phyloP scores from a whole-genome alignment of 2,888 invertebrate species.

The Mactromeris polynyma region DNA sequence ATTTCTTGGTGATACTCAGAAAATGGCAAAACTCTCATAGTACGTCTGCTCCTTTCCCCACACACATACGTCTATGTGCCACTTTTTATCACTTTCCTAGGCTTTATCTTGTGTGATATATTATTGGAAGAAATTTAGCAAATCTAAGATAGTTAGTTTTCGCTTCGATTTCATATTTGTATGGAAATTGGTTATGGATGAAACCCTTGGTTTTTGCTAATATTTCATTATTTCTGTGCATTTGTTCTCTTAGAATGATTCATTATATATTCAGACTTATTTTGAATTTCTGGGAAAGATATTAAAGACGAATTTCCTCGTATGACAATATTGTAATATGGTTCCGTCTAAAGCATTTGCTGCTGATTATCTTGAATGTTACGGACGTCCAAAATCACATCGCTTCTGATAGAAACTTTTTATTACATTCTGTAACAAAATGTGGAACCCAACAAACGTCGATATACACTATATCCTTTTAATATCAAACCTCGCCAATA shows the following conservation, averaged over 20 bases:
- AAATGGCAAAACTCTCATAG: not conserved
- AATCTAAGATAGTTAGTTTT: conserved; percentile 9
- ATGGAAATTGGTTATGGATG: conserved; percentile 22
- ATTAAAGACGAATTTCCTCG: conserved; percentile 14
- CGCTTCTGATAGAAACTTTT: not conserved
- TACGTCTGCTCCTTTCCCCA: not conserved
- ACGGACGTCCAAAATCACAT: not conserved
- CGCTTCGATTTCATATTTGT: conserved; percentile 18
- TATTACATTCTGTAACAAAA: too few relatives aligned
- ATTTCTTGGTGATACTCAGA: not conserved
- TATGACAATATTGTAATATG: not conserved
- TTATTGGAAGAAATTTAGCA: conserved; percentile 4
- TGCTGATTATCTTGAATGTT: not conserved
- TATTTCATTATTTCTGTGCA: conserved; percentile 16
- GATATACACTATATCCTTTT: too few relatives aligned
- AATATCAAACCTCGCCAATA: too few relatives aligned
- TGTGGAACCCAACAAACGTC: too few relatives aligned
- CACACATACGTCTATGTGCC: not conserved
- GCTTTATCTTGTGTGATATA: not conserved
- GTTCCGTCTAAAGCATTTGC: not conserved
- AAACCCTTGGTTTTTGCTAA: not conserved
- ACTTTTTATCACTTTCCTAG: not conserved
- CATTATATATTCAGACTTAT: conserved; percentile 14
- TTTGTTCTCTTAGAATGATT: conserved; percentile 7
- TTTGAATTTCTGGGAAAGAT: conserved; percentile 8